Evolutionary conservation across 2,113 vertebrate species (phyloP).

Genomic region (Ceratotherium simum): DNA sequence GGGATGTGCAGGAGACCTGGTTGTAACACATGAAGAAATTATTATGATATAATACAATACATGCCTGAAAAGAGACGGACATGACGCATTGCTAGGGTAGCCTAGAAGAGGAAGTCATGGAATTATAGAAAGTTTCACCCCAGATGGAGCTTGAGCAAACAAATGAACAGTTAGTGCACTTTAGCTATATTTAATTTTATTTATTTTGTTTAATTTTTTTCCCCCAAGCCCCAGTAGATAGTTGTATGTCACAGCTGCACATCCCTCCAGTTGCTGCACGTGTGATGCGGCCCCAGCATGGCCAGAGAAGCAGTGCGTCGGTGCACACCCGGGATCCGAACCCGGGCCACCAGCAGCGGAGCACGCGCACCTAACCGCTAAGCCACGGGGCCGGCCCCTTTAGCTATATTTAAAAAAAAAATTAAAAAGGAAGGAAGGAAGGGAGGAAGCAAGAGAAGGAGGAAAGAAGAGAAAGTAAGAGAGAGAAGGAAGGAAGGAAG

Average conservation of each 20-base stretch:
- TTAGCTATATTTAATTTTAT: neutral
- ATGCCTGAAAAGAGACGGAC: neutral
- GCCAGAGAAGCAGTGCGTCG: no score
- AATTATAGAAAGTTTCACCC: neutral
- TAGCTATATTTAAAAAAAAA: neutral
- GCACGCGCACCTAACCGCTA: no score
- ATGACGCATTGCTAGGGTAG: neutral
- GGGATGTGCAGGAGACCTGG: neutral
- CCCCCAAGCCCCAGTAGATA: no score
- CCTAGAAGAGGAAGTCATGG: neutral
- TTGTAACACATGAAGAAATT: neutral
- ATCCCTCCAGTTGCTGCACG: no score
- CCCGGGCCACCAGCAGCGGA: no score
- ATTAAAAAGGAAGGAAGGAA: neutral
- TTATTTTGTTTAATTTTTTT: no score
- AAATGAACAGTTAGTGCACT: neutral
- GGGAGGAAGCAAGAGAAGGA: no score
- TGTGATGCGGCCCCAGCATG: no score
- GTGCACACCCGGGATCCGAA: no score
- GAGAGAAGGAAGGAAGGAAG: rapidly evolving
- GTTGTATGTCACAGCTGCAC: no score
- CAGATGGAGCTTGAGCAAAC: neutral
- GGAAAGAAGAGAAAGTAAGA: no score
- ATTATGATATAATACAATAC: neutral
- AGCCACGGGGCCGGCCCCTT: no score